Evolutionary conservation across 2,888 invertebrate species (phyloP).

Genomic region (Liodrosophila aerea): DNA sequence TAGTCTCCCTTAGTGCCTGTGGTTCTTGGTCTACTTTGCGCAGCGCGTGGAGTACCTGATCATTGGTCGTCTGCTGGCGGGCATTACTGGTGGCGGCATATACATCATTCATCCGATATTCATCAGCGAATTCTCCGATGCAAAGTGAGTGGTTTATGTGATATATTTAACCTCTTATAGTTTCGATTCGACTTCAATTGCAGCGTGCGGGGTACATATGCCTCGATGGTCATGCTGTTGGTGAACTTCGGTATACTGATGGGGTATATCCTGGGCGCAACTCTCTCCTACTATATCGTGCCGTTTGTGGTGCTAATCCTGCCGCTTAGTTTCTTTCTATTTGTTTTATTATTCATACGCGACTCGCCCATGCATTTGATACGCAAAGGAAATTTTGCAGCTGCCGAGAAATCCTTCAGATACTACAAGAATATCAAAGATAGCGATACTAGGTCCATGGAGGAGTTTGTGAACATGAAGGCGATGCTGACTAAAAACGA

Average conservation of each 20-base stretch:
- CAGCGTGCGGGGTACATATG: constrained; percentile 78
- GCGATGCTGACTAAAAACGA: constrained; percentile 40
- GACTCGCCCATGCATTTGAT: constrained; percentile 78
- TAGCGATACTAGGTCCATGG: constrained; percentile 33
- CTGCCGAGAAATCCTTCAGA: constrained; percentile 71
- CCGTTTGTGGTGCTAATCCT: constrained; percentile 66
- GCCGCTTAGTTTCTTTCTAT: constrained; percentile 64
- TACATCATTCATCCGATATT: constrained; percentile 77
- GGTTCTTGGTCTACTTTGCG: constrained; percentile 73
- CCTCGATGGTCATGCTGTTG: constrained; percentile 72
- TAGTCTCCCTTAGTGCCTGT: constrained; percentile 72
- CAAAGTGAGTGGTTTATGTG: constrained; percentile 55
- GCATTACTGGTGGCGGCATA: constrained; percentile 77
- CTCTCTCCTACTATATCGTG: constrained; percentile 67
- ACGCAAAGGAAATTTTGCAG: constrained; percentile 50
- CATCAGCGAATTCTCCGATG: constrained; percentile 80
- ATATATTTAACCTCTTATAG: constrained; percentile 24
- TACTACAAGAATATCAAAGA: constrained; percentile 72
- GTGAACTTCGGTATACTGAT: constrained; percentile 73
- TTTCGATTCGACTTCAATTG: constrained; percentile 28
- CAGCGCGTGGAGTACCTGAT: constrained; percentile 72
- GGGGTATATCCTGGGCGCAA: constrained; percentile 72
- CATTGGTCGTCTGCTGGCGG: constrained; percentile 72
- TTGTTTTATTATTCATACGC: constrained; percentile 58
- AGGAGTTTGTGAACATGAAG: constrained; percentile 61